Percentiles rank a stretch among this genome's conserved stretches.
phyloP scores from a whole-genome alignment of 2,113 vertebrate genomes.

The Coregonus clupeaformis region DNA sequence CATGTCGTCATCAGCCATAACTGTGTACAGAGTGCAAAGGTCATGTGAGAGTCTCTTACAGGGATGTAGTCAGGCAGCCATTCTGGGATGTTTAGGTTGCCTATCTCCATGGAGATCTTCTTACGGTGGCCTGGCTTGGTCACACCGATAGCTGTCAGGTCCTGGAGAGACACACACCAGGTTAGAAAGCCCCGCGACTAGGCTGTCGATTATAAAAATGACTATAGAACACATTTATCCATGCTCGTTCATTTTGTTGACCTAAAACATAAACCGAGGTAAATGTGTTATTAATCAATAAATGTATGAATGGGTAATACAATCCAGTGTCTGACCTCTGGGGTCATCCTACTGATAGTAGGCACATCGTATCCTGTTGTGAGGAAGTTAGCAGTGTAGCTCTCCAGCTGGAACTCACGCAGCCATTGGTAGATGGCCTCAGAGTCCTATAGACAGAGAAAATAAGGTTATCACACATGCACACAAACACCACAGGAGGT shows the following conservation, averaged over 20 bases:
- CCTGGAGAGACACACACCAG: constrained; percentile 59
- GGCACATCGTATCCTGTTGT: constrained; percentile 83
- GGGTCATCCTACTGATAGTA: constrained; percentile 89
- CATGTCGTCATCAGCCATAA: too few species aligned
- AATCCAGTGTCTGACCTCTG: constrained; percentile 70
- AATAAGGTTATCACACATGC: background rate
- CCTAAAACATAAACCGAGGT: too few species aligned
- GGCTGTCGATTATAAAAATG: too few species aligned
- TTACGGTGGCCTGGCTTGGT: constrained; percentile 88
- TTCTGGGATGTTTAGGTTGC: constrained; percentile 82
- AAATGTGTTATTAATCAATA: too few species aligned
- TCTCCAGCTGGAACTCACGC: constrained; percentile 84
- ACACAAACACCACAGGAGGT: too few species aligned
- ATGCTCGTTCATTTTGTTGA: too few species aligned
- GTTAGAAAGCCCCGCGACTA: background rate
- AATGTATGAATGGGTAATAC: background rate
- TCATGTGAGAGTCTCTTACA: constrained; percentile 57
- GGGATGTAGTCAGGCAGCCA: constrained; percentile 87
- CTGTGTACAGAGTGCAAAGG: background rate
- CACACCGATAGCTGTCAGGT: constrained; percentile 85
- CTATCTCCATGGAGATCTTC: constrained; percentile 85
- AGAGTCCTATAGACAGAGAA: constrained; percentile 69
- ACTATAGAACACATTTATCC: too few species aligned
- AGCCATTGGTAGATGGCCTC: constrained; percentile 88
- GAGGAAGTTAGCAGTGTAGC: constrained; percentile 82